Base-by-base conservation (phyloP, 2,113 vertebrate species). In the Phoxinus phoxinus region DNA sequence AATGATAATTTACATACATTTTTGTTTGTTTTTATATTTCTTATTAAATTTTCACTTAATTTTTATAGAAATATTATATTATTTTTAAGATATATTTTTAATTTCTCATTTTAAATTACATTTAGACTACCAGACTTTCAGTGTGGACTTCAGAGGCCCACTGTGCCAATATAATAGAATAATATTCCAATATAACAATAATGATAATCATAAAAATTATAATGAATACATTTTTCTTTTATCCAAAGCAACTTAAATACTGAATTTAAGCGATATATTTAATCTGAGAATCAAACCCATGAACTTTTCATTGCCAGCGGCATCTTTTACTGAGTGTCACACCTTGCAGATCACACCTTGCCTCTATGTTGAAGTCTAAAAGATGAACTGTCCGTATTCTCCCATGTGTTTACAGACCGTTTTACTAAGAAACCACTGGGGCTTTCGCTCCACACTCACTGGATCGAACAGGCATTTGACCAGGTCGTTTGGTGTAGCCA, bases 381-480 rank as follows among this genome's bases (percentile, higher is more conserved):
- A 84, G 81, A 88, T 74, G 25, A 48, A 58, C 35, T 37, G 21
- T 81, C 65, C 46, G 59, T 30, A 78, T 67, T 51, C 25, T 72
- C 23, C 76, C 74, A 32, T 81, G 84, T 65, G 79, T 86, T 88
- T 84, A 88, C 23, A 82, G 37, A 41, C 37, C 37, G 63, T 85
- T 86, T 89, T 82, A 67, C 65, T 87, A 79, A 86, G 73, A 78
- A 78, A 75, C 61, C 88, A 89, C 83, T 67, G n/a, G 80, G 83
- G 83, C 72, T 83, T 89, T 67, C 3, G 59, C 37, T 37, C 67
- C 51, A 81, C 85, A 81, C 84, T 67, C 87, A 81, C 81, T 84
- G 80, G 85, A 88, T 77, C 84, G 85, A 88, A 86, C 59, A 86
- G 78, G 83, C 82, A 88, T 86, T 72, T 86, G 85, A 80, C 85